Percentiles rank a stretch among this genome's conserved stretches.
phyloP scores from a whole-genome alignment of 2,888 invertebrate species.

The Anticlea derivata region DNA sequence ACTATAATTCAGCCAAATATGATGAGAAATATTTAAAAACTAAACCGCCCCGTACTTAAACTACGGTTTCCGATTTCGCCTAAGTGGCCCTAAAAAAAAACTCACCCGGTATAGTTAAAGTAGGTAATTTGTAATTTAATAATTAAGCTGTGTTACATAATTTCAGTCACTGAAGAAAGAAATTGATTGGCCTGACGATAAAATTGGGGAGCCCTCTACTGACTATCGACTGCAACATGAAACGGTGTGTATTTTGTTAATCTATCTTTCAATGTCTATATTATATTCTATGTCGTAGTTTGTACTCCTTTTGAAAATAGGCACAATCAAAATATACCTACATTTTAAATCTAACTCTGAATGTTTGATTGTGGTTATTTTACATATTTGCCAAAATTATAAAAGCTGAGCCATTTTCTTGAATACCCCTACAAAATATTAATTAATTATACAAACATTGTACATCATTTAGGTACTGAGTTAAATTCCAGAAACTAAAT shows the following conservation, averaged over 20 bases:
- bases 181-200: constrained; percentile 91
- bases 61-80: too few relatives aligned
- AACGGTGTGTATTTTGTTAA: constrained; percentile 86
- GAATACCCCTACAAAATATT: not conserved
- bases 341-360: not conserved
- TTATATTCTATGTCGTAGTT: constrained; percentile 42
- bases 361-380: constrained; percentile 18
- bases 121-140: too few relatives aligned
- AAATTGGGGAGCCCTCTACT: constrained; percentile 89
- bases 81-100: too few relatives aligned
- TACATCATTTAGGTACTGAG: too few relatives aligned
- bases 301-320: constrained; percentile 32
- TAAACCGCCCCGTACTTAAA: too few relatives aligned
- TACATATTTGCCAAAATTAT: constrained; percentile 16
- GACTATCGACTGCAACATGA: constrained; percentile 93
- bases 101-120: too few relatives aligned
- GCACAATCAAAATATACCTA: constrained; percentile 28
- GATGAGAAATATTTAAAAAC: too few relatives aligned
- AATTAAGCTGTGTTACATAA: constrained; percentile 10
- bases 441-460: not conserved
- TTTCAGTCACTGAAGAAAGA: constrained; percentile 95
- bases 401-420: constrained; percentile 9
- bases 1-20: too few relatives aligned
- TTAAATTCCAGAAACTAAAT: too few relatives aligned
- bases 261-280: constrained; percentile 32